Evolutionary conservation across 2,797 vertebrate genomes (phyloP).

Genomic region (Cyprinella venusta): DNA sequence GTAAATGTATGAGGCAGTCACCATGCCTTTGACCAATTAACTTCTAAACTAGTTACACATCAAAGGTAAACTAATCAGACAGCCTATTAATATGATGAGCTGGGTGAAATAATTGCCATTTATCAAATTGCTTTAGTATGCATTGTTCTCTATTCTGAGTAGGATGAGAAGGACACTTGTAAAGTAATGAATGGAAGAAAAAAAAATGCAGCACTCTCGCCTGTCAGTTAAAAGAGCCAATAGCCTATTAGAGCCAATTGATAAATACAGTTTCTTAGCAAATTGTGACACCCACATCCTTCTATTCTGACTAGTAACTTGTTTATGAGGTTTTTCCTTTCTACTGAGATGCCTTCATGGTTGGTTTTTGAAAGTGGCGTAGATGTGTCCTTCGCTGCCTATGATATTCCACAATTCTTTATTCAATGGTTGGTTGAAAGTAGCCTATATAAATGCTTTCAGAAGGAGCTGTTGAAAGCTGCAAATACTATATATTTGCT

Average conservation of each 20-base stretch:
- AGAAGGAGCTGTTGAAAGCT: background rate
- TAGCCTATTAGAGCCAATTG: background rate
- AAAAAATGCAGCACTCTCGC: background rate
- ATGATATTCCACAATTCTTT: background rate
- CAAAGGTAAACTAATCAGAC: constrained; percentile 15
- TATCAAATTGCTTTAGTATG: constrained; percentile 9
- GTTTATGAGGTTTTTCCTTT: constrained; percentile 3
- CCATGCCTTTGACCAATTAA: constrained; percentile 5
- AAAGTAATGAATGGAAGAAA: background rate
- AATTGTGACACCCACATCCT: background rate
- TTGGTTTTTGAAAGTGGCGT: background rate
- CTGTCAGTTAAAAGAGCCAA: background rate
- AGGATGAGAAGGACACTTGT: background rate
- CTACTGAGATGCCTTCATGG: background rate
- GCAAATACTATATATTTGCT: constrained; percentile 19
- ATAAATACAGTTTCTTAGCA: background rate
- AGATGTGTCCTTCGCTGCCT: background rate
- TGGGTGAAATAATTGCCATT: constrained; percentile 3
- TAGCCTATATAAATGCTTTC: background rate
- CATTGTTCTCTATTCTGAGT: constrained; percentile 1
- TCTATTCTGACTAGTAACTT: background rate
- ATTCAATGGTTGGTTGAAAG: background rate
- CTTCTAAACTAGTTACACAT: background rate
- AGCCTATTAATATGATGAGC: background rate
- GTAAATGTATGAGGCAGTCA: background rate